Base-by-base conservation (phyloP, 1,140 invertebrate genomes). In the Linepithema humile region DNA sequence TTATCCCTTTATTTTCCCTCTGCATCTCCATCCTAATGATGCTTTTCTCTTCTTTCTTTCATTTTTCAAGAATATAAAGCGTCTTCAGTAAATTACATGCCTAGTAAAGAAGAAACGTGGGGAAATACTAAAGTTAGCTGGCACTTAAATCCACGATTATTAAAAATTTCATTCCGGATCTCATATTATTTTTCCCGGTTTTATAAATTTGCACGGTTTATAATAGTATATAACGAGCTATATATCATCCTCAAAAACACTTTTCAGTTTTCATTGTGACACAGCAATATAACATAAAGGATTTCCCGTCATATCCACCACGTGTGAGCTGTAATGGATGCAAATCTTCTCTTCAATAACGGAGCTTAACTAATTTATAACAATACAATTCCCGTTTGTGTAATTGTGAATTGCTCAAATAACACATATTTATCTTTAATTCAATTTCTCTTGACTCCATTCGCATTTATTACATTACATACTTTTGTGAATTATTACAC, bases 91-190 rank as follows among this genome's bases (percentile, higher is more conserved):
- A 67, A 67, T 67, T 40, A 69, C 12, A 32, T 17, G 48, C 64
- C 20, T 48, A 12, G n/a, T 69, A 69, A 80, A 80, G 23, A 23
- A 55, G 38, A 57, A 55, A 78, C 20, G 35, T 15, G 29, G 9
- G 45, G 0, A 40, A 38, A 35, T 69, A 53, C 29, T 26, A 15
- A 20, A 40, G 43, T 40, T n/a, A 6, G 50, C n/a, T 6, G 12
- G 43, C 62, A 9, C 38, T 78, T 78, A 55, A 40, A 6, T 29
- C 38, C 20, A 6, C 50, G 48, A 10, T 70, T 80, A 57, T 69
- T 69, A 70, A 69, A 80, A 80, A 80, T 70, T 78, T 70, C 4
- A 23, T 80, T 80, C 29, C 15, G 20, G 6, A 0, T 45, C 26
- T 12, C 15, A 6, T 29, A 2, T 45, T 7, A 10, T 29, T 17